Base-by-base conservation (phyloP, 1,140 invertebrate genomes). In the Bombyx mandarina region DNA sequence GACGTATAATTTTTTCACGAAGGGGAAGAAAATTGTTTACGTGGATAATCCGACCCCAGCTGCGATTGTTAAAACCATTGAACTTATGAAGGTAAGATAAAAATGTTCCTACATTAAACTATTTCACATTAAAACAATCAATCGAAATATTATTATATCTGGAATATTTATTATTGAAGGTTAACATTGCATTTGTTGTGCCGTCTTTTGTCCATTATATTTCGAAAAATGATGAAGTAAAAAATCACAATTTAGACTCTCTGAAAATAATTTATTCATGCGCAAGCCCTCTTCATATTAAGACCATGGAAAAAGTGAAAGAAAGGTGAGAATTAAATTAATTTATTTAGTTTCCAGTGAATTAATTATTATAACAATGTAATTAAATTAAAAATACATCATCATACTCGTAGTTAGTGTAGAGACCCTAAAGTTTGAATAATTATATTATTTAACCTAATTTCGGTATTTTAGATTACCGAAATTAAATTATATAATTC, bases 181-280 rank as follows among this genome's bases (percentile, higher is more conserved):
- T 77, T 22, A 67, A 77, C 54, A 69, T 80, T 9, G 71, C 67
- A 35, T 74, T 81, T 63, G 35, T 81, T 49, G 67, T 81, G 46
- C 78, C 78, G 1, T 71, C 66, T 46, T 18, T 64, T 47, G 61
- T 81, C 22, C 59, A 60, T 7, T 66, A 66, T 26, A 47, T 78
- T 65, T 69, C 64, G 62, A 77, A 84, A 71, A 54, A 66, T 75
- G 82, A 50, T 85, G 89, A 52, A 90, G 86, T 43, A 89, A 54
- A 65, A 8, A 63, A 69, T 35, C 74, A 66, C 58, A 68, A 76
- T 56, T 47, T 75, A 18, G 69, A 75, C 54, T 71, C 76, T n/a
- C 64, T 81, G 3, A 74, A 66, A 63, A 65, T 73, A 22, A 72
- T 81, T 35, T 79, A 79, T 54, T 77, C 67, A 1, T 60, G 74